A percentile compares a stretch with the other conserved stretches of the same genome.
These are phyloP conservation scores for Callinectes sapidus DNA, from an alignment of 2,888 invertebrate species.

Conservation along the genomic window DNA sequence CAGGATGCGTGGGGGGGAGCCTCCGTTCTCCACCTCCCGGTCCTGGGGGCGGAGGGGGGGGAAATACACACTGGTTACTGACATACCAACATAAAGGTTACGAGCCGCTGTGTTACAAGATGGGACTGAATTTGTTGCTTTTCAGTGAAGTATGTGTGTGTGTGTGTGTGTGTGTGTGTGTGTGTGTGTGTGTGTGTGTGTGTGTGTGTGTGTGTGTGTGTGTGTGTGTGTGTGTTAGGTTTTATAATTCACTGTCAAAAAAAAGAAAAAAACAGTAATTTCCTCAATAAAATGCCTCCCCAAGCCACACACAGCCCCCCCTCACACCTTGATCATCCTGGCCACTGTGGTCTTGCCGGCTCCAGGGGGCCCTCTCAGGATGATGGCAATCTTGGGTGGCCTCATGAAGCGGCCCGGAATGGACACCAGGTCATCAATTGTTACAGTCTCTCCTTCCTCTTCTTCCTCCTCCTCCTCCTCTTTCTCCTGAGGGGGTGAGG, in stretches of 20 bases:
- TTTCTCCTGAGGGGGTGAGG: conserved; percentile 74
- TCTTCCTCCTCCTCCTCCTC: conserved; percentile 74
- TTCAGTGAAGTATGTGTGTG: too few relatives aligned
- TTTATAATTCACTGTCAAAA: too few relatives aligned
- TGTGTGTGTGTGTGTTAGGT: too few relatives aligned
- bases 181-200: too few relatives aligned
- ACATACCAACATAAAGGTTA: too few relatives aligned
- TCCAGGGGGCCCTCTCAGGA: conserved; percentile 94
- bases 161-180: too few relatives aligned
- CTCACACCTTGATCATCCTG: conserved; percentile 86
- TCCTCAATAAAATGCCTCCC: too few relatives aligned
- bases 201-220: too few relatives aligned
- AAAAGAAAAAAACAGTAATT: too few relatives aligned
- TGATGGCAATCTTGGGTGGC: conserved; percentile 88
- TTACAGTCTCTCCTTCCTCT: conserved; percentile 76
- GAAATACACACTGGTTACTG: background rate
- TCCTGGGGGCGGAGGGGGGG: conserved; percentile 77
- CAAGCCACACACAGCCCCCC: background rate
- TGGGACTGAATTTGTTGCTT: too few relatives aligned
- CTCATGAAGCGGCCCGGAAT: conserved; percentile 87
- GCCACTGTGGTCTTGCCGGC: conserved; percentile 94
- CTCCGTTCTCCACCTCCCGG: conserved; percentile 87
- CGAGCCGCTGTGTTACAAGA: too few relatives aligned
- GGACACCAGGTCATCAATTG: conserved; percentile 89
- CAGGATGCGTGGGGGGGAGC: conserved; percentile 91